Base-by-base conservation (phyloP, 2,113 vertebrate species). In the Austrofundulus limnaeus region DNA sequence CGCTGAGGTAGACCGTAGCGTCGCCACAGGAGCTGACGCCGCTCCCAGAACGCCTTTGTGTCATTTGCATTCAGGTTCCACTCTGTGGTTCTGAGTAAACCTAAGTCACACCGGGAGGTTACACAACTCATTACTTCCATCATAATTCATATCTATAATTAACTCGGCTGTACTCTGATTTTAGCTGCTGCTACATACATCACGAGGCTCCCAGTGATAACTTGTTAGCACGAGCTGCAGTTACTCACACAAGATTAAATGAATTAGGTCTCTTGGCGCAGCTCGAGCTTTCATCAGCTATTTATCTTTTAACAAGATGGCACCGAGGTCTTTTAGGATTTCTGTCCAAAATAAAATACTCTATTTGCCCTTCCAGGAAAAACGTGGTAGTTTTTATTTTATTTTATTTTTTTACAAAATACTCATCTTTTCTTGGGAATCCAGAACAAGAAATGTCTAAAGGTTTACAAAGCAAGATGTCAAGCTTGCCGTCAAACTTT, bases 11-110 rank as follows among this genome's bases (percentile, higher is more conserved):
- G 43, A 48, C 56, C 72, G 74, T 48, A 21, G 72, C 49, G 75
- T 77, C 65, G 48, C 69, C 54, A 34, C 75, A 28, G 67, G 69
- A 66, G 50, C 24, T 45, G 38, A 50, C 28, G 54, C 46, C 43
- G 56, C 53, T 41, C 67, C 71, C 56, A 48, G 19, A 72, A 37
- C 39, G 50, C 34, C 53, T 63, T 78, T 11, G 34, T 79, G 66
- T 83, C 72, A 82, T 82, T 78, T 82, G 54, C 65, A 75, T 81
- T 65, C 23, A 56, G 1, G 20, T 66, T 71, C 25, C 31, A 43
- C 49, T 73, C 64, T 45, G 34, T 60, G 48, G 58, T 37, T 34
- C 47, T 6, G 43, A 48, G 41, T 37, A 67, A 66, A 70, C 17
- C 59, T 60, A 42, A 61, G 41, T 75, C 48, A 43, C 38, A 68